phyloP scores from a whole-genome alignment of 2,888 invertebrate species.

The Phalera bucephala region DNA sequence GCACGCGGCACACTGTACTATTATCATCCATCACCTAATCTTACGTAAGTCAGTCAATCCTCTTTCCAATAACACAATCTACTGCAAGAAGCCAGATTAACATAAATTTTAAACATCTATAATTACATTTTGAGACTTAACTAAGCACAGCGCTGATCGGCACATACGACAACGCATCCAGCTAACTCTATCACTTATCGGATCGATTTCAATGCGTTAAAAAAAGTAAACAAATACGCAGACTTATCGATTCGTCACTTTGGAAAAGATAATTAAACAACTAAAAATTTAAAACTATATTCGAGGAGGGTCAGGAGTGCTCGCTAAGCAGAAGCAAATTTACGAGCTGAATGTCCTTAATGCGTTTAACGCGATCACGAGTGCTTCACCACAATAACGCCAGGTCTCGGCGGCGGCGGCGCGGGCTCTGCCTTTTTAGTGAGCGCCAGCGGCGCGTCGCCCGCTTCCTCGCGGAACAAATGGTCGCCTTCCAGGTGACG shows the following conservation, averaged over 20 bases:
- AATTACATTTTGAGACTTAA: constrained; percentile 76
- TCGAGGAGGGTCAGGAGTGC: constrained; percentile 73
- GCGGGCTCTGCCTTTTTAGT: constrained; percentile 78
- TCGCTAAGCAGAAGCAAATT: constrained; percentile 57
- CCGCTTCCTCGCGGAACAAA: constrained; percentile 90
- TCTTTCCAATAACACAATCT: constrained; percentile 52
- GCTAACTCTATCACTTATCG: constrained; percentile 55
- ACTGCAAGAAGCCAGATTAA: constrained; percentile 54
- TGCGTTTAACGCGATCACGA: constrained; percentile 84
- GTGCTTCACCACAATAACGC: constrained; percentile 95
- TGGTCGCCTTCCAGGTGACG: constrained; percentile 98
- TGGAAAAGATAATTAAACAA: constrained; percentile 76
- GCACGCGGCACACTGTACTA: constrained; percentile 63
- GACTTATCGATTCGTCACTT: constrained; percentile 80
- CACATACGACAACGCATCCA: constrained; percentile 58
- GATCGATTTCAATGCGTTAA: constrained; percentile 59
- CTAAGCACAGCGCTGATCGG: constrained; percentile 72
- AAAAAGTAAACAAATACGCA: constrained; percentile 71
- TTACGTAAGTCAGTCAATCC: constrained; percentile 71
- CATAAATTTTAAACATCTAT: constrained; percentile 53
- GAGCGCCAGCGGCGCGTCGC: constrained; percentile 84
- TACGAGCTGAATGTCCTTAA: constrained; percentile 47
- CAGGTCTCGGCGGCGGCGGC: constrained; percentile 89
- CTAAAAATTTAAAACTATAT: constrained; percentile 76
- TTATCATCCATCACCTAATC: constrained; percentile 50